Evolutionary conservation across 2,113 vertebrate genomes (phyloP), one percentile per base, ranked within the genome.

Genomic region (Tympanuchus pallidicinctus): DNA sequence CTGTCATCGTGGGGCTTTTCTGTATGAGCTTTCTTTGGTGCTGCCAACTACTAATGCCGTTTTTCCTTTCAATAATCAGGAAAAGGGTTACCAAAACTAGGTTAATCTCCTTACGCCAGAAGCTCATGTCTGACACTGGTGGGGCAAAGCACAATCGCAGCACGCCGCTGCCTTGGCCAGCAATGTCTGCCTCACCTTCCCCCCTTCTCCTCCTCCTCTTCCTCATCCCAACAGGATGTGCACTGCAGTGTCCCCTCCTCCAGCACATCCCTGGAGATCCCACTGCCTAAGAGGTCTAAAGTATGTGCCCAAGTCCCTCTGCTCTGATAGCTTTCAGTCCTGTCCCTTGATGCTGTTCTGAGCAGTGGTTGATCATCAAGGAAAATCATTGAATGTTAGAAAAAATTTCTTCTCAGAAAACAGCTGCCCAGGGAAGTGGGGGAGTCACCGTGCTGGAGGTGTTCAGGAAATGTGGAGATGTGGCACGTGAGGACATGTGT

Each of bases 61-160:
- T 54, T 86, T 36, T 17, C 18, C 8, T 71, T 71, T 84, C 34
- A 5, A 5, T 71, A 34, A 52, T 70, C 59, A 9, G 6, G 0
- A 82, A 71, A 63, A 36, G 30, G 19, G 69, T 18, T 19, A 6
- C 24, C 0, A 1, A 70, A 73, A 57, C 54, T 61, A 65, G 43
- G 27, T 72, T 91, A 48, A 69, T 91, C 78, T 84, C 69, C 43
- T 81, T 71, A 48, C 20, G 17, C 28, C 12, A 20, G 59, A 40
- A 17, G 36, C 4, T 0, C 15, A 2, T 17, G 4, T 36, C 63
- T 27, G 1, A 7, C 7, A 1, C 42, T 43, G 40, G 40, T 15
- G 8, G 45, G 42, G 40, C 25, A 63, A 36, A n/a, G 25, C 1
- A 0, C 61, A 59, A 3, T 38, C 54, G 30, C 0, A 0, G n/a